These are phyloP conservation scores for Philopotamus ludificatus DNA, from an alignment of 1,140 invertebrate species.

Conservation along the genomic window DNA sequence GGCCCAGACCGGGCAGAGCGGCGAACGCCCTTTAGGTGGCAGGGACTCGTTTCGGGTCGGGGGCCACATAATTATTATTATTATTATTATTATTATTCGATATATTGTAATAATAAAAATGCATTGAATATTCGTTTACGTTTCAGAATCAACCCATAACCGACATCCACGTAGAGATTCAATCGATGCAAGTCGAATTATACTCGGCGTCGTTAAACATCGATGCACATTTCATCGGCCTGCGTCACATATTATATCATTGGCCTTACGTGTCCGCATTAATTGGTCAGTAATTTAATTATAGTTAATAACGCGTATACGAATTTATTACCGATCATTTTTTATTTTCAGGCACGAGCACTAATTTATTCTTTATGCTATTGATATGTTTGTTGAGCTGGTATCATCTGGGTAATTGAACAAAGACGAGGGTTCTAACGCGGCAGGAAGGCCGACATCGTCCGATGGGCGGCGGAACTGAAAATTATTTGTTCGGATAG, in stretches of 20 bases:
- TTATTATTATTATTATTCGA: too few relatives aligned
- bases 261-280: conserved; percentile 78
- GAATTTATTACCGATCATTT: conserved; percentile 1
- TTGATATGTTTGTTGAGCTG: conserved; percentile 77
- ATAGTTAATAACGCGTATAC: conserved; percentile 41
- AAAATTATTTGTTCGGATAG: conserved; percentile 27
- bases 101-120: too few relatives aligned
- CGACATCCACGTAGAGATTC: conserved; percentile 76
- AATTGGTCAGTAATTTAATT: conserved; percentile 57
- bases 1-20: too few relatives aligned
- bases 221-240: conserved; percentile 79
- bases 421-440: conserved; percentile 5
- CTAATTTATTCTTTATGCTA: conserved; percentile 82
- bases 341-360: conserved; percentile 63
- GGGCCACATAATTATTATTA: too few relatives aligned
- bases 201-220: conserved; percentile 77
- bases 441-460: neutral
- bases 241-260: conserved; percentile 86
- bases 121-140: too few relatives aligned
- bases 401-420: conserved; percentile 59
- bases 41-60: too few relatives aligned
- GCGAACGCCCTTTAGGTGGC: too few relatives aligned
- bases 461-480: conserved; percentile 13
- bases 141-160: conserved; percentile 77
- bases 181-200: conserved; percentile 74